phyloP scores from a whole-genome alignment of 2,113 vertebrate genomes.

The Coracopsis vasa region DNA sequence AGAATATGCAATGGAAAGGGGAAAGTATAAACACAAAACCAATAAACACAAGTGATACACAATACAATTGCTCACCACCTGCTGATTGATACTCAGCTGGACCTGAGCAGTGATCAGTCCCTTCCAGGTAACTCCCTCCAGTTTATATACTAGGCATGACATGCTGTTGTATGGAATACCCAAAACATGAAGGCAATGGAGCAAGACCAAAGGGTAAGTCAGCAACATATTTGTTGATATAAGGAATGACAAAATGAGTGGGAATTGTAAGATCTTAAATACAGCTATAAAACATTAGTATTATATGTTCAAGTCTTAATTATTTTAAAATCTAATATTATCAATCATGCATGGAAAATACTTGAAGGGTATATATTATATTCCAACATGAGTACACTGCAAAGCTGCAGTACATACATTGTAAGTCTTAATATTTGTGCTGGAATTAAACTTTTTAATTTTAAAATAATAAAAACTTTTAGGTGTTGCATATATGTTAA shows the following conservation, averaged over 20 bases:
- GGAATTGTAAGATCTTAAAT: neutral
- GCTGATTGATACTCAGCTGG: too few species aligned
- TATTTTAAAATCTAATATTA: neutral
- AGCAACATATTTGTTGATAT: neutral
- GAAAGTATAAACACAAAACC: too few species aligned
- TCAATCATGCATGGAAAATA: neutral
- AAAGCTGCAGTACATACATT: neutral
- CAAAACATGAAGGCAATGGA: neutral
- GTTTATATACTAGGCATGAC: too few species aligned
- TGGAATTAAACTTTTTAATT: neutral
- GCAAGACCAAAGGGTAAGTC: conserved; percentile 49
- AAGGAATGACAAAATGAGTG: neutral
- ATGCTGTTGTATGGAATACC: too few species aligned
- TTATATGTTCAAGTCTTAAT: neutral
- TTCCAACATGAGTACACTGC: neutral
- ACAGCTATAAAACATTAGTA: neutral
- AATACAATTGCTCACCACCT: too few species aligned
- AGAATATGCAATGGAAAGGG: too few species aligned
- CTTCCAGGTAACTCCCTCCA: too few species aligned
- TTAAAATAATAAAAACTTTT: neutral
- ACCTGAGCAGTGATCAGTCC: too few species aligned
- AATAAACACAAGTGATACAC: too few species aligned
- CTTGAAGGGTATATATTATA: neutral
- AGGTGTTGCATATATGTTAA: neutral
- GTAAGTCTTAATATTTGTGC: neutral